Evolutionary conservation across 2,888 invertebrate genomes (phyloP), one percentile per base, ranked within the genome.

Genomic region (Blera fallax): DNA sequence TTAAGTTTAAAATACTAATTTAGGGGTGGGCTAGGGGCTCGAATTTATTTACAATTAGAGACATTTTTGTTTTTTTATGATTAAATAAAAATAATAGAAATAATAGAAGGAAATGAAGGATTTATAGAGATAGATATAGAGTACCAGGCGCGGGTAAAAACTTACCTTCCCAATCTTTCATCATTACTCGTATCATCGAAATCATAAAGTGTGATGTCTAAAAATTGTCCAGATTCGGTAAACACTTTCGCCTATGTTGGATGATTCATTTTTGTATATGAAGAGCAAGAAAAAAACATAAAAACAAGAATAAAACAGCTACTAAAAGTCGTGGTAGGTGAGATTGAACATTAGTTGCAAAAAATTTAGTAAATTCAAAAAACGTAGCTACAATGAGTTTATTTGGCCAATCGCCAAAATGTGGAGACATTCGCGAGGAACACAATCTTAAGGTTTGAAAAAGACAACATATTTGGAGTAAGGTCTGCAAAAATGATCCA

Each of bases 141-240:
- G 18, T 62, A 29, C 16, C 16, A 43, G 43, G 29, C 18, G 8
- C 3, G 29, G 60, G 67, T 56, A n/a, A 40, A 10, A 73, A 89
- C 94, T 93, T 94, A 96, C 97, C 97, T 97, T 94, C 98, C 98
- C 90, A 98, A 95, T 89, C 94, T 95, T 93, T 98, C 98, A 93
- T 98, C 98, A 92, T 95, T 95, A 90, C 95, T 96, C 89, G 97
- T 95, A 91, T 96, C 96, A 94, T 98, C 98, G 94, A 96, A 96
- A 94, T 98, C 98, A 94, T 94, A 96, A 89, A 98, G 94, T 90
- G 93, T 93, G 90, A 97, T 94, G 90, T 93, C 92, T 90, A 96
- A 89, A 87, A 83, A 89, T 89, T 92, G 92, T 89, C 92, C 92
- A 89, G 89, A 88, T 90, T 92, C 91, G 89, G 90, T 89, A 89